Conservation (phyloP, 2,113 vertebrate genomes). For the Pachycephala philippinensis region DNA sequence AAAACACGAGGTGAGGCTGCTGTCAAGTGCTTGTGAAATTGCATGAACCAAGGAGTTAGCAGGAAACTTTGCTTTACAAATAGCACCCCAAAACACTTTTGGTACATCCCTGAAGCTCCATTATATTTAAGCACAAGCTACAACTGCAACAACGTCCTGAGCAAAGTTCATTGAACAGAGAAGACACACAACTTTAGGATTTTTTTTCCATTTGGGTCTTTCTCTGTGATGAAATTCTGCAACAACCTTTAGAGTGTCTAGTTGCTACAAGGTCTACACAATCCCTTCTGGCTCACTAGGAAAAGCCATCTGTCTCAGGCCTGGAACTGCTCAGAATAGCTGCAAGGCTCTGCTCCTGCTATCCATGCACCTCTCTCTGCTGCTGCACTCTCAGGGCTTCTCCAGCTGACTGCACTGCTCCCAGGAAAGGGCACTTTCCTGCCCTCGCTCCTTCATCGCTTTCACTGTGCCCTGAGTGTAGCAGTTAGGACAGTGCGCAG, state of each 20-base stretch:
- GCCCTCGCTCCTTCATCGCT: neutral
- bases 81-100: neutral
- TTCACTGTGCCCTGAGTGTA: neutral
- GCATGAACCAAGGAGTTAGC: neutral
- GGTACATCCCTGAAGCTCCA: neutral
- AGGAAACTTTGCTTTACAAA: neutral
- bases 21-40: neutral
- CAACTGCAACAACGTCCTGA: neutral
- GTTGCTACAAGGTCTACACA: neutral
- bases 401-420: neutral
- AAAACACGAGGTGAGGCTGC: neutral
- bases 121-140: neutral
- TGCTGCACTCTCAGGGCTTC: neutral
- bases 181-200: neutral
- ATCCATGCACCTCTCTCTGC: neutral
- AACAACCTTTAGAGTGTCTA: neutral
- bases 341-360: neutral
- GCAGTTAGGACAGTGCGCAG: neutral
- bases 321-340: neutral
- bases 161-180: neutral
- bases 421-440: neutral
- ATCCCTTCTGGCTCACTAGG: neutral
- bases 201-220: neutral
- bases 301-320: neutral
- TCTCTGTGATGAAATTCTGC: neutral